These are phyloP conservation scores for Glomeris maerens DNA, from an alignment of 1,140 invertebrate genomes.

Conservation along the genomic window DNA sequence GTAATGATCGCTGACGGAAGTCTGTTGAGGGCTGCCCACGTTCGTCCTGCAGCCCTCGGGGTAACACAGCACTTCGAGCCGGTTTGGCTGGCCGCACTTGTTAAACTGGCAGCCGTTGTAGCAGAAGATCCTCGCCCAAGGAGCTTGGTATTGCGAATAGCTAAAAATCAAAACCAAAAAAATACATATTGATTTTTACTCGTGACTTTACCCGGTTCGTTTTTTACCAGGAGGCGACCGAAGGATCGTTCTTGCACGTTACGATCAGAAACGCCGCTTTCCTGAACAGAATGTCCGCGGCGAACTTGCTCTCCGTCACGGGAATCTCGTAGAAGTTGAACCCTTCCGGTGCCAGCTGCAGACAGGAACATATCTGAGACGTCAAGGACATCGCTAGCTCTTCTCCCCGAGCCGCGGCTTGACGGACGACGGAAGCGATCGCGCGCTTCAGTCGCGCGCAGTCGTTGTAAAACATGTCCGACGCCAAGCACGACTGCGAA, in stretches of 20 bases:
- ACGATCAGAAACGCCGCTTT: conserved; percentile 29
- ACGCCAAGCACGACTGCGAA: conserved; percentile 22
- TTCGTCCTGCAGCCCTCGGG: conserved; percentile 16
- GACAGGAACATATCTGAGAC: conserved; percentile 28
- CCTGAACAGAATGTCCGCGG: conserved; percentile 28
- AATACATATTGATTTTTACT: too few species aligned
- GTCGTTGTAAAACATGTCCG: conserved; percentile 25
- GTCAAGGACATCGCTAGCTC: conserved; percentile 31
- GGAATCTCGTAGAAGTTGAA: conserved; percentile 28
- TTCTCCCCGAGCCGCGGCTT: conserved; percentile 30
- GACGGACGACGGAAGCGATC: conserved; percentile 26
- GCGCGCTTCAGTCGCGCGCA: conserved; percentile 24
- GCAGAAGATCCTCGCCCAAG: conserved; percentile 28
- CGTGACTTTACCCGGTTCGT: too few species aligned
- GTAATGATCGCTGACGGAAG: conserved; percentile 22
- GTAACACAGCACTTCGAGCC: conserved; percentile 29
- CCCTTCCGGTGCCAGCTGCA: conserved; percentile 32
- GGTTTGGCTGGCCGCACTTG: conserved; percentile 25
- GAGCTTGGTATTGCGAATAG: conserved; percentile 30
- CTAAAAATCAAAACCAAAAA: too few species aligned
- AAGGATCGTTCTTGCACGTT: conserved; percentile 27
- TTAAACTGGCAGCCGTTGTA: conserved; percentile 29
- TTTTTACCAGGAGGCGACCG: too few species aligned
- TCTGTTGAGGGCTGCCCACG: neutral
- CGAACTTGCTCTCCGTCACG: conserved; percentile 27